Conservation (phyloP, 2,113 vertebrate genomes). For the Python bivittatus region DNA sequence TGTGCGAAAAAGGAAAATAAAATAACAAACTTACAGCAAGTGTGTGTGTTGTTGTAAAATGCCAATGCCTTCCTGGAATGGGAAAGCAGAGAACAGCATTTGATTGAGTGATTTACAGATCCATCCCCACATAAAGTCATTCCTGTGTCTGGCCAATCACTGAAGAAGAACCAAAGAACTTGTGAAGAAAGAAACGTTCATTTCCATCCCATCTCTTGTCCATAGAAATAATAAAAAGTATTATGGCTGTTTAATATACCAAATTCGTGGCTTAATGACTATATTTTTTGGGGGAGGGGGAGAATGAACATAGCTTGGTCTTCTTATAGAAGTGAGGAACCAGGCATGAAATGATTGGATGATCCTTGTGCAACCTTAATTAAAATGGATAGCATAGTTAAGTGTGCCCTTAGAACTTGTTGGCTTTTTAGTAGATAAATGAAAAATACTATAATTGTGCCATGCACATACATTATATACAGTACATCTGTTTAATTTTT, state of each 20-base stretch:
- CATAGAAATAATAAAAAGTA: background rate
- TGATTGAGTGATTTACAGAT: background rate
- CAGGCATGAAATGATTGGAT: background rate
- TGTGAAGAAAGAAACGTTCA: background rate
- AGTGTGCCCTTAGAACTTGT: background rate
- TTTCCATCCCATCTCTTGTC: background rate
- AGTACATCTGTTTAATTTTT: background rate
- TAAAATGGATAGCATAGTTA: background rate
- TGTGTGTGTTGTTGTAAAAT: background rate
- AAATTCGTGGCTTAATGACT: background rate
- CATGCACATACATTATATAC: background rate
- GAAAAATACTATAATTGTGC: background rate
- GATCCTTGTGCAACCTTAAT: background rate
- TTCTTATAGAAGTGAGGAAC: background rate
- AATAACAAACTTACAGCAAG: background rate
- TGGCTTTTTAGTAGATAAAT: constrained; percentile 11
- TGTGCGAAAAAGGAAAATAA: background rate
- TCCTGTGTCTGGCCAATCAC: background rate
- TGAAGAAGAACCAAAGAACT: background rate
- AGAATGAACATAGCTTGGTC: background rate
- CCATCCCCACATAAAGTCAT: background rate
- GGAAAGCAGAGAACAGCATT: background rate
- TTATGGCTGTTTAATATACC: background rate
- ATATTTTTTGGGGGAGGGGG: background rate
- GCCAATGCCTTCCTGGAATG: background rate